Base-by-base conservation (phyloP, 92 coral and sea anemone species). In the Epizoanthus scotinus region DNA sequence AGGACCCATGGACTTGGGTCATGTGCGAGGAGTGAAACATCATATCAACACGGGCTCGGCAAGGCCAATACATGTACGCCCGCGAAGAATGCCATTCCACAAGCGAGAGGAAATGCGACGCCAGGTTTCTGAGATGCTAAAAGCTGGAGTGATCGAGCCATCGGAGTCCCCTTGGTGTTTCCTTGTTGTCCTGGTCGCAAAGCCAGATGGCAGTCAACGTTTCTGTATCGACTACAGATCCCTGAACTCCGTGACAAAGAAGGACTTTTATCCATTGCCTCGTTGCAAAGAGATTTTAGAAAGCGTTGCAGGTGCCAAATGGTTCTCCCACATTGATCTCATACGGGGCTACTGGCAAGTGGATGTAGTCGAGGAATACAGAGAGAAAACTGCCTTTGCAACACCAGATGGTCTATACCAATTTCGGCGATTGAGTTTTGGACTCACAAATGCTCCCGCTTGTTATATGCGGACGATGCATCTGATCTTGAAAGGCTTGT, bases 151-250 rank as follows among this genome's bases (percentile, higher is more conserved):
- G 17, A 87, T 87, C 84, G 40, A 34, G 4, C 40, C 5, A 3
- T 34, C 36, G 4, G 36, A 4, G 36, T 31, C 36, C n/a, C 71
- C 77, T 2, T 77, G 87, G 87, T 87, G 84, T 38, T 78, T 73
- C 14, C 84, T 81, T 21, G 81, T 67, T 38, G 74, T 87, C 27
- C 27, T 34, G 40, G 40, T 34, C 40, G 40, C 40, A 34, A 34
- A 34, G 40, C 2, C 40, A 34, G 2, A 34, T 34, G 67, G 47
- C 25, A 62, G 27, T 31, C 34, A 42, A 31, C 66, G 60, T n/a
- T 83, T 87, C 27, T 87, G 87, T 71, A 69, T 70, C 19, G 91
- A 87, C 70, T 87, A 78, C 64, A 67, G 85, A 4, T 50, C 82
- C 26, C 68, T 87, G 47, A 77, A 87, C 56, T 77, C 55, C 6